phyloP scores from a whole-genome alignment of 2,113 vertebrate species.

The Hippocampus abdominalis region DNA sequence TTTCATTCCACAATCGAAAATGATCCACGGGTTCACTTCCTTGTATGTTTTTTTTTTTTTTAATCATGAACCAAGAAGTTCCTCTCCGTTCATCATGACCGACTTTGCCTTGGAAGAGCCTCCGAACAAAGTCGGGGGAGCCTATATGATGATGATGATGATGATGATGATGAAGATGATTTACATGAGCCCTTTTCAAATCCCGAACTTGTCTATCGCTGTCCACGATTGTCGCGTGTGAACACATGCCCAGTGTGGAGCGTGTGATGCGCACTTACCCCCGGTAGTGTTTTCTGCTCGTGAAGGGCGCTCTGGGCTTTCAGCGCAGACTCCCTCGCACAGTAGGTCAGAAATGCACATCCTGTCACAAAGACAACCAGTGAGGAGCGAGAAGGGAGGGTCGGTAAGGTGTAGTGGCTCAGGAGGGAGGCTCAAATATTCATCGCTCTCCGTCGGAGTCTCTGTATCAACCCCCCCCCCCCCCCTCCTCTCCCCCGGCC shows the following conservation, averaged over 20 bases:
- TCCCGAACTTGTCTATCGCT: background rate
- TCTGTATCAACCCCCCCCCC: constrained; percentile 8
- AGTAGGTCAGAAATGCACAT: constrained; percentile 92
- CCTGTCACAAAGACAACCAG: constrained; percentile 65
- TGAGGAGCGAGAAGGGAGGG: constrained; percentile 17
- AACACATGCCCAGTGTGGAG: constrained; percentile 26
- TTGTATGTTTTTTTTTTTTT: no score
- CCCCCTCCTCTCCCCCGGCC: background rate
- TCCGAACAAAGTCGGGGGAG: no score
- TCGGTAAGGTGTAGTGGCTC: constrained; percentile 30
- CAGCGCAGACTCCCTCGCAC: constrained; percentile 86
- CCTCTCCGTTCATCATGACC: no score
- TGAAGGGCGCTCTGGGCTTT: constrained; percentile 91
- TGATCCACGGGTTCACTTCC: no score
- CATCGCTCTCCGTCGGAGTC: constrained; percentile 30
- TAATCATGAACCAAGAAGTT: no score
- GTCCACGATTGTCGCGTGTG: constrained; percentile 19
- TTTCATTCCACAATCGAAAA: no score
- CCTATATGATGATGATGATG: no score
- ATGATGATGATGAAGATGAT: no score
- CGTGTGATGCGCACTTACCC: constrained; percentile 72
- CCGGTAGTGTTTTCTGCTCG: constrained; percentile 89
- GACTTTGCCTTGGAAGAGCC: no score
- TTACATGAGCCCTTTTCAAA: no score
- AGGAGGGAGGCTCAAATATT: constrained; percentile 23